A percentile compares a stretch with the other conserved stretches of the same genome.
Evolutionary conservation across 1,140 invertebrate genomes (phyloP).

Genomic region (Oscheius sp.): DNA sequence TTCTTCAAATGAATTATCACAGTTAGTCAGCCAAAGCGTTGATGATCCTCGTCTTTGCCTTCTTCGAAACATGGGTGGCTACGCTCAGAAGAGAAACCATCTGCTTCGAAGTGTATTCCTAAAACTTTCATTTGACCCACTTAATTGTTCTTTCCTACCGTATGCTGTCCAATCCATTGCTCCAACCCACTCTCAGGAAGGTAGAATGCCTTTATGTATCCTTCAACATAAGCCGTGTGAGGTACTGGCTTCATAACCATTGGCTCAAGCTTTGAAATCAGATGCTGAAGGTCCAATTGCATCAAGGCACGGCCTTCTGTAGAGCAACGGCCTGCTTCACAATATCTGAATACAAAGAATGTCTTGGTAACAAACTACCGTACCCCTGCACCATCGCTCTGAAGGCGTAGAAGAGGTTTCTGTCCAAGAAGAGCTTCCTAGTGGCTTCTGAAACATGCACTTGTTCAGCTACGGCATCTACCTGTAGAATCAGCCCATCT

Average conservation of each 20-base stretch:
- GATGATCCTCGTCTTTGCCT: conserved; percentile 64
- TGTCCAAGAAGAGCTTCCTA: conserved; percentile 74
- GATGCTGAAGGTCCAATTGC: conserved; percentile 94
- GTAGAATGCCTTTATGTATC: conserved; percentile 94
- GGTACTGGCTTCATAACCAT: conserved; percentile 71
- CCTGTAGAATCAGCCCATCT: conserved; percentile 30
- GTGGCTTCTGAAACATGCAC: conserved; percentile 42
- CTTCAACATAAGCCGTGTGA: conserved; percentile 83
- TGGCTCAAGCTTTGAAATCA: conserved; percentile 68
- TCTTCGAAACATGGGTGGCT: conserved; percentile 82
- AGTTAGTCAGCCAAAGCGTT: conserved; percentile 45
- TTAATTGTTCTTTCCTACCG: conserved; percentile 64
- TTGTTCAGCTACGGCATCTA: conserved; percentile 27
- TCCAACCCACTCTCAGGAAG: conserved; percentile 81
- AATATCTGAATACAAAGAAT: conserved; percentile 45
- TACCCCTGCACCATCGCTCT: conserved; percentile 87
- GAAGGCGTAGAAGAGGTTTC: conserved; percentile 77
- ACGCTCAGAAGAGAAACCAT: conserved; percentile 78
- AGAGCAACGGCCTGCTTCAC: conserved; percentile 78
- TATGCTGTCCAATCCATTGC: conserved; percentile 80
- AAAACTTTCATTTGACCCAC: conserved; percentile 43
- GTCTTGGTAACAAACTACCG: conserved; percentile 37
- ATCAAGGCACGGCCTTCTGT: conserved; percentile 91
- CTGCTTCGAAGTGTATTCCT: conserved; percentile 85
- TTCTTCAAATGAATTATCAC: too few relatives aligned